phyloP scores from a whole-genome alignment of 2,888 invertebrate species.

The Eupithecia tripunctaria region DNA sequence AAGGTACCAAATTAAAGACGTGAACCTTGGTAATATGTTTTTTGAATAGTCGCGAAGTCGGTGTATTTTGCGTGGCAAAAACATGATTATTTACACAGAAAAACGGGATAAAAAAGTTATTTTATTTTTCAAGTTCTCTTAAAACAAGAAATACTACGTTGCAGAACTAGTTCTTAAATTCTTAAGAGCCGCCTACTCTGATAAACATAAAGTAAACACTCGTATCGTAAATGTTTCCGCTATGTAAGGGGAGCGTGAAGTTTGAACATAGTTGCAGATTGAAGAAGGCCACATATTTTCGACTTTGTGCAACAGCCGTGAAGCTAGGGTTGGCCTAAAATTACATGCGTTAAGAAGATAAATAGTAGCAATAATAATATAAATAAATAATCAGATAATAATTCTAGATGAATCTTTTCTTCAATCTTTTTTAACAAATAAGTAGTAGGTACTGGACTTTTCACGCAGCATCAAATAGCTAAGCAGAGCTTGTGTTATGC shows the following conservation, averaged over 20 bases:
- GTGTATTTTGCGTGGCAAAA: no score
- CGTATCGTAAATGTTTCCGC: constrained; percentile 20
- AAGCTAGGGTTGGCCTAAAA: constrained; percentile 21
- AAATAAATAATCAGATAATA: no score
- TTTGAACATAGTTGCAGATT: constrained; percentile 41
- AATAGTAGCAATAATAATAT: no score
- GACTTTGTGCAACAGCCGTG: constrained; percentile 40
- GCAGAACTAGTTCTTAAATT: not conserved
- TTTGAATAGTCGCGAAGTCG: no score
- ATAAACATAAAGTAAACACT: constrained; percentile 14
- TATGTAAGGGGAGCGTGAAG: constrained; percentile 25
- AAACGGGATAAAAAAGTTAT: no score
- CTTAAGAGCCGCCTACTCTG: not conserved
- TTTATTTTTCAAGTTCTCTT: not conserved
- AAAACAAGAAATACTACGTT: not conserved
- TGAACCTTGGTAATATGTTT: not conserved
- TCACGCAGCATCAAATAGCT: no score
- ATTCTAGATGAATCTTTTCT: not conserved
- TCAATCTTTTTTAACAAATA: no score
- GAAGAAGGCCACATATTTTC: constrained; percentile 42
- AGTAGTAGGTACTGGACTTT: no score
- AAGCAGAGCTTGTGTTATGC: no score
- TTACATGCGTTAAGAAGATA: not conserved
- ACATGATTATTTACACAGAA: no score
- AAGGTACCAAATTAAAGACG: not conserved